These are phyloP conservation scores for Gandaritis pyraliata DNA, from an alignment of 2,888 invertebrate genomes.

Conservation along the genomic window DNA sequence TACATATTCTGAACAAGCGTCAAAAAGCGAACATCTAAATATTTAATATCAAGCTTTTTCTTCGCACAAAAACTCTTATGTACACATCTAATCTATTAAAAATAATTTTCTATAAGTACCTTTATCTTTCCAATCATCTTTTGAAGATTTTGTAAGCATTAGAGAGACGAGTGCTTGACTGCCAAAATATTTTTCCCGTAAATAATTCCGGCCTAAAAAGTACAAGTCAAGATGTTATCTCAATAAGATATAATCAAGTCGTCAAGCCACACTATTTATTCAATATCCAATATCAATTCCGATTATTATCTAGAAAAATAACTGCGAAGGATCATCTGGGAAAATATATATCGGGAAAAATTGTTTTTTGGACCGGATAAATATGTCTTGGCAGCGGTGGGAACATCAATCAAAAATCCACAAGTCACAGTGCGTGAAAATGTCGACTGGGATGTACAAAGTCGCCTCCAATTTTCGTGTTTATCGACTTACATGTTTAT, in stretches of 20 bases:
- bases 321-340: slow-evolving; percentile 44
- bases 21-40: too few relatives aligned
- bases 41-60: too few relatives aligned
- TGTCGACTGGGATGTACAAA: slow-evolving; percentile 28
- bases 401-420: slow-evolving; percentile 66
- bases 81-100: too few relatives aligned
- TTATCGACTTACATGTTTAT: not conserved
- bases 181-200: too few relatives aligned
- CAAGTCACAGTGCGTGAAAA: slow-evolving; percentile 58
- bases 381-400: slow-evolving; percentile 56
- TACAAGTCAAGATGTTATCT: not conserved
- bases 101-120: too few relatives aligned
- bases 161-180: too few relatives aligned
- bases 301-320: slow-evolving; percentile 40
- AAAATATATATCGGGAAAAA: slow-evolving; percentile 62
- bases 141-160: too few relatives aligned
- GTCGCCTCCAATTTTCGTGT: not conserved
- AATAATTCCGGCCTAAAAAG: too few relatives aligned
- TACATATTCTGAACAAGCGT: too few relatives aligned
- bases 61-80: too few relatives aligned
- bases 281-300: slow-evolving; percentile 51
- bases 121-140: too few relatives aligned
- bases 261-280: slow-evolving; percentile 45
- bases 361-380: slow-evolving; percentile 65
- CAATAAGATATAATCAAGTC: slow-evolving; percentile 11